These are phyloP conservation scores for Hypselothyrea guttata DNA, from an alignment of 2,888 invertebrate genomes.

Conservation along the genomic window DNA sequence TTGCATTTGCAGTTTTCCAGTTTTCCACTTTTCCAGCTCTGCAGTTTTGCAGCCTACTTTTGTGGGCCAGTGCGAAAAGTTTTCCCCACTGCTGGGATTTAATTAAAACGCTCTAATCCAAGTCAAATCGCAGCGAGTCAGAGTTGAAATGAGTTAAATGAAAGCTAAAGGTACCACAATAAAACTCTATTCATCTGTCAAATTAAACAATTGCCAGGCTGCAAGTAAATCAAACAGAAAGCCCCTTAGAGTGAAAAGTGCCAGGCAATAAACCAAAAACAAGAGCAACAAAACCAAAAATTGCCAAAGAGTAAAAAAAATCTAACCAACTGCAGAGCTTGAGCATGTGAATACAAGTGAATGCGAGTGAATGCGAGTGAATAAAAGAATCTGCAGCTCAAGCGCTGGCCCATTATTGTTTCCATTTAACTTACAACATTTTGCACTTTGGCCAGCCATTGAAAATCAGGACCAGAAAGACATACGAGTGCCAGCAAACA, in stretches of 20 bases:
- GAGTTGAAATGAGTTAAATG: constrained; percentile 17
- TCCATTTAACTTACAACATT: constrained; percentile 80
- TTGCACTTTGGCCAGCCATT: constrained; percentile 75
- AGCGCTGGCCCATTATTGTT: constrained; percentile 74
- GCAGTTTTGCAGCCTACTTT: constrained; percentile 60
- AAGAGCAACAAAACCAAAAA: constrained; percentile 14
- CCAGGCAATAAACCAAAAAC: constrained; percentile 60
- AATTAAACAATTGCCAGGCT: constrained; percentile 57
- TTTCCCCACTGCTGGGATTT: constrained; percentile 53
- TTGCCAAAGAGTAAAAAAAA: constrained; percentile 32
- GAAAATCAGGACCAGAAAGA: constrained; percentile 45
- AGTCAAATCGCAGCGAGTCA: constrained; percentile 3
- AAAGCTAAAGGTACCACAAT: constrained; percentile 26
- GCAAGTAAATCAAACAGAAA: constrained; percentile 3
- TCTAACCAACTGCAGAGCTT: constrained; percentile 27
- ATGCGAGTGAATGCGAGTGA: not conserved
- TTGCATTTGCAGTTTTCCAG: constrained; percentile 39
- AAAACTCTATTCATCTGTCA: constrained; percentile 67
- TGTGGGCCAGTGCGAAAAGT: constrained; percentile 40
- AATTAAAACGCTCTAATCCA: constrained; percentile 49
- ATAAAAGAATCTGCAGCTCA: not conserved
- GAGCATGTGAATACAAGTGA: constrained; percentile 19
- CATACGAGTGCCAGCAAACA: constrained; percentile 40
- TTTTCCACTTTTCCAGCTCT: too few species aligned
- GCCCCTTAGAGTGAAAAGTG: constrained; percentile 43